Conservation (phyloP, 2,797 vertebrate genomes). For the Rhinogobio ventralis region DNA sequence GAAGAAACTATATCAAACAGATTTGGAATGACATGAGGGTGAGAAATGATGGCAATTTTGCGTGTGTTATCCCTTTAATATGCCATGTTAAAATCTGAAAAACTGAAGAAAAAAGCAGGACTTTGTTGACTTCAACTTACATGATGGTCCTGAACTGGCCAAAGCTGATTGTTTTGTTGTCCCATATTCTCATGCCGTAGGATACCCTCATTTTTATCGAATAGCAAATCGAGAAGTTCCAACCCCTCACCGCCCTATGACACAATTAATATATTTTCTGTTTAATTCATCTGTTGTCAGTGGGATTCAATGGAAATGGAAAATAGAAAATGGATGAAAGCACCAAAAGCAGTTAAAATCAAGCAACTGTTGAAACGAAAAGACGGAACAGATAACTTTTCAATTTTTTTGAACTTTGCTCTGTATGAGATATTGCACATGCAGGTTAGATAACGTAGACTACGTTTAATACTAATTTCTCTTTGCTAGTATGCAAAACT, state of each 20-base stretch:
- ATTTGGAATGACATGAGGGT: background rate
- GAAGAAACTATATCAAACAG: background rate
- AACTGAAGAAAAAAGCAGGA: background rate
- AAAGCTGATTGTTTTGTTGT: conserved; percentile 68
- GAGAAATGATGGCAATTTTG: background rate
- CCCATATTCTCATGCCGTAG: conserved; percentile 80
- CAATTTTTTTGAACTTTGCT: conserved; percentile 63
- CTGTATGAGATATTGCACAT: conserved; percentile 7
- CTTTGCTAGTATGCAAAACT: background rate
- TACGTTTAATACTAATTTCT: background rate
- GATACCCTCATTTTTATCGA: conserved; percentile 89
- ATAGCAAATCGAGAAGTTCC: conserved; percentile 92
- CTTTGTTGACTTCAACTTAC: conserved; percentile 71
- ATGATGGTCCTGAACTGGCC: conserved; percentile 73
- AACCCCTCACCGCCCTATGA: conserved; percentile 78
- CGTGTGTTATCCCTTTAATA: background rate
- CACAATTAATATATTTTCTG: conserved; percentile 25
- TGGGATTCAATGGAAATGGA: conserved; percentile 46
- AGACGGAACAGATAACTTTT: background rate
- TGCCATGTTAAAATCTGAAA: background rate
- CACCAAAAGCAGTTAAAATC: background rate
- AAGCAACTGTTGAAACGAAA: conserved; percentile 6
- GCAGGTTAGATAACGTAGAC: conserved; percentile 11
- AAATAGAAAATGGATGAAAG: conserved; percentile 2
- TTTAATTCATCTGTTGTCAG: conserved; percentile 5